These are phyloP conservation scores for Actinostola sp. DNA, from an alignment of 92 coral and sea anemone genomes.

Conservation along the genomic window DNA sequence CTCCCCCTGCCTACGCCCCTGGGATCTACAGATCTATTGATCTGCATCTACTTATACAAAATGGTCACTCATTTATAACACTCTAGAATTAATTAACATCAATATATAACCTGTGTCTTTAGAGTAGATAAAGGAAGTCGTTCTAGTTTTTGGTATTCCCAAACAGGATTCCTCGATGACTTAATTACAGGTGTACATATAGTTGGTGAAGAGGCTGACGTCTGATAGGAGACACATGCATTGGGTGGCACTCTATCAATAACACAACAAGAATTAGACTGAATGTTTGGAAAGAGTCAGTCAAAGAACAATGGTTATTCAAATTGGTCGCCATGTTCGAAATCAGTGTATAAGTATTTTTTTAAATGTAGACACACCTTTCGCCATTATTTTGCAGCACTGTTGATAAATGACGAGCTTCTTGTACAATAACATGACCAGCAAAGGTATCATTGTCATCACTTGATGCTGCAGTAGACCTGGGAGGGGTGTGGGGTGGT, in stretches of 20 bases:
- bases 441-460: conserved; percentile 71
- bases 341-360: background rate
- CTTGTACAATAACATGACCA: conserved; percentile 89
- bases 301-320: background rate
- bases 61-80: background rate
- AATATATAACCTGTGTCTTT: conserved; percentile 50
- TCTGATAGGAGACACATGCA: conserved; percentile 83
- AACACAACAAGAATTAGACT: background rate
- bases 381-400: conserved; percentile 58
- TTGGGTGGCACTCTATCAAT: conserved; percentile 53
- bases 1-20: too few relatives aligned
- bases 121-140: conserved; percentile 55
- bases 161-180: conserved; percentile 66
- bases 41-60: too few relatives aligned
- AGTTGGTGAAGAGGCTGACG: conserved; percentile 41
- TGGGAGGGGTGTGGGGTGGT: conserved; percentile 17
- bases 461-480: background rate
- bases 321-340: background rate
- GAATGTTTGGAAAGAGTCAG: background rate
- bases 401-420: conserved; percentile 84
- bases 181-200: conserved; percentile 66
- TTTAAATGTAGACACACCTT: conserved; percentile 47
- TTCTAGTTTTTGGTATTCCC: conserved; percentile 92
- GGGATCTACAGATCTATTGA: too few relatives aligned
- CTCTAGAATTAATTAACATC: background rate